These are phyloP conservation scores for Megatriorchis doriae DNA, from an alignment of 2,113 vertebrate genomes.

Conservation along the genomic window DNA sequence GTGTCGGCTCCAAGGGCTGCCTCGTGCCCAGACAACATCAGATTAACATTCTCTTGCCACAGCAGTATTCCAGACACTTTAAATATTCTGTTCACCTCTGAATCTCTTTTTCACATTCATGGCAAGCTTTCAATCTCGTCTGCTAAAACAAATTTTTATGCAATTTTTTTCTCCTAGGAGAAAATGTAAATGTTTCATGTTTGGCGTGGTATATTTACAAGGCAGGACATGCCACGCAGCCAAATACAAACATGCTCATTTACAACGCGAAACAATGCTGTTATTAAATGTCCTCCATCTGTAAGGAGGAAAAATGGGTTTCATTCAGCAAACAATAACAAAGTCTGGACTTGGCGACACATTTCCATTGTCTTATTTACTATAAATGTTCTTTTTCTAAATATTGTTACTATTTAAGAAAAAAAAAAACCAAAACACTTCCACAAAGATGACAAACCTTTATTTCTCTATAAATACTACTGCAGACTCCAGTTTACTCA, in stretches of 20 bases:
- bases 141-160: background rate
- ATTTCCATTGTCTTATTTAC: background rate
- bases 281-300: background rate
- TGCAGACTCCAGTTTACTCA: background rate
- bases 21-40: slow-evolving; percentile 39
- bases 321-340: background rate
- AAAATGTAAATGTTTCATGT: background rate
- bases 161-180: background rate
- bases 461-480: background rate
- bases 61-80: slow-evolving; percentile 36
- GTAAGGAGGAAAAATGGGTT: background rate
- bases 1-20: slow-evolving; percentile 6
- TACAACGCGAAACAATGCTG: background rate
- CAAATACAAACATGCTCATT: background rate
- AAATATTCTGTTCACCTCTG: slow-evolving; percentile 2
- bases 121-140: background rate
- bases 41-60: slow-evolving; percentile 31
- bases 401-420: background rate
- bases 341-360: background rate
- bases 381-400: background rate
- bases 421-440: background rate
- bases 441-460: background rate
- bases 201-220: background rate
- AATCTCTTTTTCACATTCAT: slow-evolving; percentile 5
- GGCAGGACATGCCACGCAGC: background rate